Evolutionary conservation across 2,888 invertebrate genomes (phyloP).

Genomic region (Unio delphinus): DNA sequence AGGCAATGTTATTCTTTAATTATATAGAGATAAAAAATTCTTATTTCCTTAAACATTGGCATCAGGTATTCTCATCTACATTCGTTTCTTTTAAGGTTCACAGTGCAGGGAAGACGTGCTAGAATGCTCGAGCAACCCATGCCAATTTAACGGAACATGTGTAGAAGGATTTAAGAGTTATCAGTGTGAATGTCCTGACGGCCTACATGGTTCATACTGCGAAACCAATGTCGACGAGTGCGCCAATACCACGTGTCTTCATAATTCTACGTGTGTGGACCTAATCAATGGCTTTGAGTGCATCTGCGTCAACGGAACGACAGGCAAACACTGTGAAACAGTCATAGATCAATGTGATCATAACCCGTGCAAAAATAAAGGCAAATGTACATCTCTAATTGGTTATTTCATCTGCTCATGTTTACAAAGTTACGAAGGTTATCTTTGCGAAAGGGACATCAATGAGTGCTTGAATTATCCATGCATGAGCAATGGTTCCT

Average conservation of each 20-base stretch:
- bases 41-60: no score
- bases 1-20: no score
- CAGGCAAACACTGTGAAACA: slow-evolving; percentile 10
- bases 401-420: slow-evolving; percentile 12
- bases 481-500: slow-evolving; percentile 9
- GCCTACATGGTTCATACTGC: slow-evolving; percentile 15
- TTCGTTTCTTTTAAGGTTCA: not conserved
- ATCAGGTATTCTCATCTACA: no score
- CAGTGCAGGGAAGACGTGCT: not conserved
- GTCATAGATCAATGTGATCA: slow-evolving; percentile 9
- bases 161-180: slow-evolving; percentile 13
- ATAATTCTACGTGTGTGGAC: slow-evolving; percentile 16
- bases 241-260: slow-evolving; percentile 10
- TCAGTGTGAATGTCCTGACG: slow-evolving; percentile 21
- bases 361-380: slow-evolving; percentile 8
- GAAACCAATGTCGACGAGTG: slow-evolving; percentile 21
- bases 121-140: slow-evolving; percentile 19
- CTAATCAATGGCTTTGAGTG: slow-evolving; percentile 13
- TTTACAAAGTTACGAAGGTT: slow-evolving; percentile 5
- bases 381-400: slow-evolving; percentile 7
- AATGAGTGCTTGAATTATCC: slow-evolving; percentile 12
- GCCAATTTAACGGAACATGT: slow-evolving; percentile 21
- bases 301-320: slow-evolving; percentile 11
- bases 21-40: no score
- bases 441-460: slow-evolving; percentile 11